Evolutionary conservation across 2,888 invertebrate species (phyloP), one percentile per base, ranked within the genome.

Genomic region (Trichogramma evanescens): DNA sequence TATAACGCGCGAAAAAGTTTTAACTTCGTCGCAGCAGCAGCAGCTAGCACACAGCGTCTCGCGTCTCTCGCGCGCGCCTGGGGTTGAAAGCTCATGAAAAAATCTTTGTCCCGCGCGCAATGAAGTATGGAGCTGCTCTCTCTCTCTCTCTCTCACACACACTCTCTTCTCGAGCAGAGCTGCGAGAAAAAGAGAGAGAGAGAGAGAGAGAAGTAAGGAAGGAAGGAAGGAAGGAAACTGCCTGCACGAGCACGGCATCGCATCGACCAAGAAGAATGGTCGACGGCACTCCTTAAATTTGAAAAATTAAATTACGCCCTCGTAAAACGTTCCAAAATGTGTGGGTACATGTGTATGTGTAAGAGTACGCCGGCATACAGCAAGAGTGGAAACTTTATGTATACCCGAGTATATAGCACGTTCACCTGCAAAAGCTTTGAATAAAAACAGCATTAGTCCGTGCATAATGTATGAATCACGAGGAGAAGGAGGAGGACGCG

Each of bases 281-380:
- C 57, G 61, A 59, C 56, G 63, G 55, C 40, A 62, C 59, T 73
- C 69, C 72, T 76, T 75, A 76, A 76, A 76, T 76, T 75, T 76
- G 75, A 76, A 75, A 76, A 76, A 75, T 76, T 75, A 76, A 76
- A 76, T 76, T 76, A 76, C 74, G 75, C 74, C 71, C 70, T 70
- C 73, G 72, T 75, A 76, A 76, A 76, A 72, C 71, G 72, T 69
- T 70, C 68, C 68, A 67, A 67, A 58, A 59, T 59, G 61, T 50
- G 48, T 50, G 56, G 44, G 54, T 45, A 13, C 13, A 40, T 9
- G 38, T n/a, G 48, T 8, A 26, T 43, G 41, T 13, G 13, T 13
- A 13, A 1, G 13, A 1, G 13, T 13, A 13, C 42, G 48, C 46
- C 38, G 46, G 56, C 54, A 6, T 43, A 26, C 45, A 4, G 56